A percentile compares a stretch with the other conserved stretches of the same genome.
phyloP scores from a whole-genome alignment of 2,888 invertebrate species.

The Cynaeus angustus region DNA sequence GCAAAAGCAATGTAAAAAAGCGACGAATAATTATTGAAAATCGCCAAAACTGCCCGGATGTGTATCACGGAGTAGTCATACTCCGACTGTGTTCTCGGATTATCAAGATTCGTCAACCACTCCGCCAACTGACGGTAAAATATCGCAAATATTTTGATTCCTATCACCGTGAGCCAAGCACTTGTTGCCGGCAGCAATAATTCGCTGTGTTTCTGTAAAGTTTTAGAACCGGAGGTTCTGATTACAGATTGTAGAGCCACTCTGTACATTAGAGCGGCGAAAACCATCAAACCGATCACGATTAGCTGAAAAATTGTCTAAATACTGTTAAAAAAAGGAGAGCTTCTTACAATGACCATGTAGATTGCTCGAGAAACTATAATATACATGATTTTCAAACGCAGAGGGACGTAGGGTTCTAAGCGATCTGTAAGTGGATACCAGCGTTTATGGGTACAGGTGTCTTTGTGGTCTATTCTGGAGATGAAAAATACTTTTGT shows the following conservation, averaged over 20 bases:
- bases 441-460: constrained; percentile 28
- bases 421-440: constrained; percentile 15
- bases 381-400: not conserved
- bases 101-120: constrained; percentile 66
- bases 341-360: not conserved
- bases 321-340: constrained; percentile 1
- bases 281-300: constrained; percentile 51
- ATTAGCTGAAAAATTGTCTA: too few species aligned
- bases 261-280: constrained; percentile 50
- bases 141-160: constrained; percentile 60
- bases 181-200: constrained; percentile 17
- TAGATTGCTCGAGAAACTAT: not conserved
- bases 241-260: constrained; percentile 33
- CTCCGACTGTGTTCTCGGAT: constrained; percentile 65
- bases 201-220: not conserved
- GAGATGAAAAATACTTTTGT: too few species aligned
- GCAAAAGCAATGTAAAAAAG: constrained; percentile 66
- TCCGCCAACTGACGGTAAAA: constrained; percentile 60
- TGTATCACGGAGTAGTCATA: constrained; percentile 66
- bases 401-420: not conserved
- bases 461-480: constrained; percentile 9
- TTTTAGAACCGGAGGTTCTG: constrained; percentile 8
- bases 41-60: constrained; percentile 65
- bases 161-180: constrained; percentile 55
- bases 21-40: constrained; percentile 65